A percentile compares a stretch with the other conserved stretches of the same genome.
Evolutionary conservation across 2,113 vertebrate genomes (phyloP).

Genomic region (Aegithalos caudatus): DNA sequence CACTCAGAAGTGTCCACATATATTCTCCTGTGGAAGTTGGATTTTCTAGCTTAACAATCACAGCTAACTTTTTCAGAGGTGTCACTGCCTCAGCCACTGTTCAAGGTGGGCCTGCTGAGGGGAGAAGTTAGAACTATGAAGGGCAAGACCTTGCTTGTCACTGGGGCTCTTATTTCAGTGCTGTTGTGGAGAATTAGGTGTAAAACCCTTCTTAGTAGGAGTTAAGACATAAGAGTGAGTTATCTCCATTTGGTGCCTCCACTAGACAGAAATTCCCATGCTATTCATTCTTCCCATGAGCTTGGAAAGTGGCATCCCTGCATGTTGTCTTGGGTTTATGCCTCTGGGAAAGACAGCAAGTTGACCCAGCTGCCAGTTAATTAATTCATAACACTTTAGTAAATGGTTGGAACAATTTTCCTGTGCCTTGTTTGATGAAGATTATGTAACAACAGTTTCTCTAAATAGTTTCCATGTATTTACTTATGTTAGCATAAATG

Average conservation of each 20-base stretch:
- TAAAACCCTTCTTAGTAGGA: not conserved
- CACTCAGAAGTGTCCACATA: not conserved
- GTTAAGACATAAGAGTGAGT: not conserved
- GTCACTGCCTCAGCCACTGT: not conserved
- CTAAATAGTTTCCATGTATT: not conserved
- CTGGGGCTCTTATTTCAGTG: not conserved
- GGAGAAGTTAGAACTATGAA: not conserved
- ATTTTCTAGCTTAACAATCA: not conserved
- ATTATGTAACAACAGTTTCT: not conserved
- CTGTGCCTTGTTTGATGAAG: not conserved
- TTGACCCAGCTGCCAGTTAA: not conserved
- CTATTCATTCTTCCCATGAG: not conserved
- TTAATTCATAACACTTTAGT: not conserved
- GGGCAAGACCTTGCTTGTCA: not conserved
- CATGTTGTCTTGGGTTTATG: rapidly evolving
- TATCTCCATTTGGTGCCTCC: not conserved
- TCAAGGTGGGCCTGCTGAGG: not conserved
- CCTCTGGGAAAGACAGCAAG: not conserved
- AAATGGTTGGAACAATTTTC: not conserved
- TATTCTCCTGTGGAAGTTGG: not conserved
- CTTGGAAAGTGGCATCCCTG: not conserved
- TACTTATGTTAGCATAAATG: not conserved
- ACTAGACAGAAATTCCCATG: not conserved
- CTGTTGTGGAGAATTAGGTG: not conserved
- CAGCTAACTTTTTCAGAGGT: not conserved